These are phyloP conservation scores for Cephalotes varians DNA, from an alignment of 2,888 invertebrate species.

Conservation along the genomic window DNA sequence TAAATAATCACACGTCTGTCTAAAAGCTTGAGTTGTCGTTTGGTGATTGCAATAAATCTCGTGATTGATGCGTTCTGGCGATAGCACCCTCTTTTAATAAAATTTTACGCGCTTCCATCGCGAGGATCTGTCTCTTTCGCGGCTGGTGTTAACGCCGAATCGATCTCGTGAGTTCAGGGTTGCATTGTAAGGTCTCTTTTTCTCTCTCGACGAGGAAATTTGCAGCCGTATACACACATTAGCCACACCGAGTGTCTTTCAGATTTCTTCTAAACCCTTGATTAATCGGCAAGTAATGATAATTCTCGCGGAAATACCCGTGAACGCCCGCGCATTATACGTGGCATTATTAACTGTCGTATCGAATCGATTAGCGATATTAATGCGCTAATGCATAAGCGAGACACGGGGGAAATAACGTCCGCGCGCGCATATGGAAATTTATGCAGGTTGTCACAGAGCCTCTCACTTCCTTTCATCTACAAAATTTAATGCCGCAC, in stretches of 20 bases:
- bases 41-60: constrained; percentile 16
- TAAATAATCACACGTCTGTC: background rate
- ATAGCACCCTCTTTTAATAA: constrained; percentile 7
- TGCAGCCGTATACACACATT: constrained; percentile 53
- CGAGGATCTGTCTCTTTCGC: constrained; percentile 13
- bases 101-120: constrained; percentile 21
- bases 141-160: constrained; percentile 63
- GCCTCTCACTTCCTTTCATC: background rate
- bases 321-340: background rate
- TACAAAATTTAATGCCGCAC: constrained; percentile 2
- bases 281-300: constrained; percentile 1
- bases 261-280: background rate
- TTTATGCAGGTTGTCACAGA: constrained; percentile 26
- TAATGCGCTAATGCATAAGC: constrained; percentile 36
- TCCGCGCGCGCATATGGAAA: background rate
- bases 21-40: constrained; percentile 19
- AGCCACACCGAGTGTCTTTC: constrained; percentile 13
- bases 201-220: constrained; percentile 48
- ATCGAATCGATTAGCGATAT: constrained; percentile 52
- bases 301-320: background rate
- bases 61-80: background rate
- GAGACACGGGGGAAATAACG: background rate
- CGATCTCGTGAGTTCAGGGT: constrained; percentile 71
- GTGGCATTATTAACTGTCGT: constrained; percentile 26
- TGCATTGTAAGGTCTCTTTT: constrained; percentile 70